Evolutionary conservation across 2,797 vertebrate species (phyloP).

Genomic region (Sebastes jordani): DNA sequence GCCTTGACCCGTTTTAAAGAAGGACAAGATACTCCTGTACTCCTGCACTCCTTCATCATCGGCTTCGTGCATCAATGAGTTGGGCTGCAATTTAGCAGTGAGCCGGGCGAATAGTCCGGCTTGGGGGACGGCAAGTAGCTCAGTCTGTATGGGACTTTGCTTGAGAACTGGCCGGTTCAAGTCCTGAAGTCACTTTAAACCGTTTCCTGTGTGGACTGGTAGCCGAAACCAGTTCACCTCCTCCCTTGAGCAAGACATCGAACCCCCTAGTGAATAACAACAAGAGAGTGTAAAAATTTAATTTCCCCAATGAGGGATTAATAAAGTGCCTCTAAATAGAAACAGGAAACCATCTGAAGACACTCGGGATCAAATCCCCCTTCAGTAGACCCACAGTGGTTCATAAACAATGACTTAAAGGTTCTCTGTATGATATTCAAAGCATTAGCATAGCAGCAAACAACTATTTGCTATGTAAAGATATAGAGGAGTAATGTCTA

Average conservation of each 20-base stretch:
- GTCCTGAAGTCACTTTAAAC: too few relatives aligned
- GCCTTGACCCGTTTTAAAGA: constrained; percentile 64
- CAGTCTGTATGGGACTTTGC: not conserved
- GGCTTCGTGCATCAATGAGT: constrained; percentile 40
- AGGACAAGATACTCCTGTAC: constrained; percentile 43
- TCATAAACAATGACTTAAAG: not conserved
- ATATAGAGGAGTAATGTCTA: too few relatives aligned
- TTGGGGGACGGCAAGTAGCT: not conserved
- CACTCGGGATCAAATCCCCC: not conserved
- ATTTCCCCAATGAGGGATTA: not conserved
- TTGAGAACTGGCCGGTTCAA: not conserved
- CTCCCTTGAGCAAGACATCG: too few relatives aligned
- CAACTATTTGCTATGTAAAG: too few relatives aligned
- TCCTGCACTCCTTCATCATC: constrained; percentile 64
- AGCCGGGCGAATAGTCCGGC: not conserved
- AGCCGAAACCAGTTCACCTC: too few relatives aligned
- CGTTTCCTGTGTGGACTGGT: not conserved
- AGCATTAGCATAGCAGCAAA: too few relatives aligned
- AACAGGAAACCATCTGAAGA: constrained; percentile 14
- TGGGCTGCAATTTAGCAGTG: constrained; percentile 15
- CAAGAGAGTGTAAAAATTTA: not conserved
- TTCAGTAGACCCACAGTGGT: not conserved
- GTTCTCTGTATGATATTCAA: too few relatives aligned
- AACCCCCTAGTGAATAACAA: not conserved
- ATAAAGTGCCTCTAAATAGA: not conserved